Base-by-base conservation (phyloP, 2,888 invertebrate genomes). In the Siphlonurus alternatus region DNA sequence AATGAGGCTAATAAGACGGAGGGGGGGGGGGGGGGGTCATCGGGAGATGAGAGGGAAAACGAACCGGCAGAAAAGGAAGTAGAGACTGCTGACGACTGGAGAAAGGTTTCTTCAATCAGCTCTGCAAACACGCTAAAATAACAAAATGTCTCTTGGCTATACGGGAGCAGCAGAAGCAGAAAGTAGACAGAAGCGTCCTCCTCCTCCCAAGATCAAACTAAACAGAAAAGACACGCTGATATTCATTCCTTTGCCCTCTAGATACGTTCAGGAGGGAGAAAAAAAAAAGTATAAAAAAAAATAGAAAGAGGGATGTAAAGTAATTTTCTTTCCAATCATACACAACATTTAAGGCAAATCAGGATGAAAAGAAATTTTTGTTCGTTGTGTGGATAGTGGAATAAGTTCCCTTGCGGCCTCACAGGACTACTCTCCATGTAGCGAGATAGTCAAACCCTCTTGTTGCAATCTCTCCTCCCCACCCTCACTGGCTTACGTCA, bases 91-190 rank as follows among this genome's bases (percentile, higher is more conserved):
- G 38, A 38, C 38, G 38, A 38, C 38, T 15, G 15, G 15, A 38
- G 38, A 38, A 38, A 38, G 38, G 38, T 38, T 38, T 38, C 38
- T 38, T 38, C 38, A 38, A 38, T 38, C 38, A 38, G 38, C 38
- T 38, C 15, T 5, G 38, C 38, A 38, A 38, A 71, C 70, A 71
- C 71, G 74, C 74, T 74, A 74, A 74, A 75, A 75, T 74, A 74
- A 74, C 71, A 73, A 73, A 70, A 75, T 75, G 74, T 75, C 75
- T 75, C 74, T 74, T 73, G 69, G 68, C 65, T 65, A 66, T 68
- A 69, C 67, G 69, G 68, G 71, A 69, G 70, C 69, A 70, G 70
- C 70, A 69, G 38, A 10, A 38, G 38, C 5, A 5, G 15, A 10
- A 38, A 38, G 38, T 10, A 10, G 22, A 25, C 22, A 53, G 61